Conservation (phyloP, 2,113 vertebrate genomes). For the Psittacara wagleri region DNA sequence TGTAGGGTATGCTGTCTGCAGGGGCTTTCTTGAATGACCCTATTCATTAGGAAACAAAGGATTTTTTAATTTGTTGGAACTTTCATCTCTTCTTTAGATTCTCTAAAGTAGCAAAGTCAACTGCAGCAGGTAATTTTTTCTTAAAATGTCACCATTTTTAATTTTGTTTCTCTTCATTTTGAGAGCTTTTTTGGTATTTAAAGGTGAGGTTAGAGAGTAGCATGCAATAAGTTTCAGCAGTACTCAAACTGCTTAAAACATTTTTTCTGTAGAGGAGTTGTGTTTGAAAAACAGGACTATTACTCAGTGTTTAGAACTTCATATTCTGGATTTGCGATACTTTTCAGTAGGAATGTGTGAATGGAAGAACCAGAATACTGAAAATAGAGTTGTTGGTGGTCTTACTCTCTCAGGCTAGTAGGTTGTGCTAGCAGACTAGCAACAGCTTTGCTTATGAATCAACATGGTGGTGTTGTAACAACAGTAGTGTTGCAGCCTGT, state of each 20-base stretch:
- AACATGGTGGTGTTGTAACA: background rate
- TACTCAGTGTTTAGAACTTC: background rate
- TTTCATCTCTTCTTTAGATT: background rate
- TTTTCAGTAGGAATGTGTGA: background rate
- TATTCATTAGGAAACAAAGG: background rate
- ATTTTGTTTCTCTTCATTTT: background rate
- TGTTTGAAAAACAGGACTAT: background rate
- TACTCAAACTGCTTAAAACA: background rate
- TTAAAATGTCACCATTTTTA: background rate
- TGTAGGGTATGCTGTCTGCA: background rate
- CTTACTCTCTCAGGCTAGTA: background rate
- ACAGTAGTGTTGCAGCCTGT: background rate
- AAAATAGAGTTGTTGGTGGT: background rate
- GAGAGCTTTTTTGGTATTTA: background rate
- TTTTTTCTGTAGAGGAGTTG: background rate
- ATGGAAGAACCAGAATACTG: background rate
- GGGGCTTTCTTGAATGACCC: background rate
- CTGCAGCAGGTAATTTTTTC: background rate
- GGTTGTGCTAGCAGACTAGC: background rate
- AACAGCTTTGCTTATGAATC: background rate
- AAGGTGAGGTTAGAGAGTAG: background rate
- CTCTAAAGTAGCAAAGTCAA: background rate
- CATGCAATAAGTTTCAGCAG: background rate
- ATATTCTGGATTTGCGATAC: background rate
- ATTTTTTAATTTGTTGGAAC: background rate